Percentiles rank a stretch among this genome's conserved stretches.
phyloP scores from a whole-genome alignment of 2,797 vertebrate genomes.

The Spinus pinus region DNA sequence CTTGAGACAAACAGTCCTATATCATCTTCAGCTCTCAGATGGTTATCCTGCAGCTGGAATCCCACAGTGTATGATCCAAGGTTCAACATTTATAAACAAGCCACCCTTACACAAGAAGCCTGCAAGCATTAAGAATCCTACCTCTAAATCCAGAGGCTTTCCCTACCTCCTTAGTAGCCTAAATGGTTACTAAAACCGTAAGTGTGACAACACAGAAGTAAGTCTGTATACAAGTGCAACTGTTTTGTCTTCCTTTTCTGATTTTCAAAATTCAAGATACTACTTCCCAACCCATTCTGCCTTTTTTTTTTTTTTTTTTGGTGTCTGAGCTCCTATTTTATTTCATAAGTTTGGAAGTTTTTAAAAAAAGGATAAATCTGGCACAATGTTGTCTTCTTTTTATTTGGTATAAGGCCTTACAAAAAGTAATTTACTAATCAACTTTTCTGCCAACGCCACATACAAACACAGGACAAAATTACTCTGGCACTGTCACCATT shows the following conservation, averaged over 20 bases:
- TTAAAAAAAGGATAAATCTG: not conserved
- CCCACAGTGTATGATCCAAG: not conserved
- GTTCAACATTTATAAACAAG: not conserved
- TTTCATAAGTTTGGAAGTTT: not conserved
- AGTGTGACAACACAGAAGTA: not conserved
- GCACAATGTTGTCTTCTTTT: not conserved
- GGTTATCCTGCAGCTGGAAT: not conserved
- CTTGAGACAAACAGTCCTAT: not conserved
- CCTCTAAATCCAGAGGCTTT: not conserved
- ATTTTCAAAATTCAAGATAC: not conserved
- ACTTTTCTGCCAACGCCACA: not conserved
- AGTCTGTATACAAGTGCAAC: not conserved
- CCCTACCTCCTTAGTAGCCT: not conserved
- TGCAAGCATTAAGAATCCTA: not conserved
- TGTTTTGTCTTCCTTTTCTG: not conserved
- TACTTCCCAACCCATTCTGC: not conserved
- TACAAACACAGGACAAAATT: not conserved
- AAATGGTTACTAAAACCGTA: accelerated
- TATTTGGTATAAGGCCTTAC: not conserved
- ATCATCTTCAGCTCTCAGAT: not conserved
- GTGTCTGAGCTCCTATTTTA: not conserved
- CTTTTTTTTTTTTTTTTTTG: not conserved
- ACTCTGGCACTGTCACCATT: not conserved
- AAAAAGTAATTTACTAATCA: not conserved
- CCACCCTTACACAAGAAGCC: not conserved